A percentile compares a stretch with the other conserved stretches of the same genome.
Evolutionary conservation across 2,113 vertebrate genomes (phyloP).

Genomic region (Planiliza haematocheilus): DNA sequence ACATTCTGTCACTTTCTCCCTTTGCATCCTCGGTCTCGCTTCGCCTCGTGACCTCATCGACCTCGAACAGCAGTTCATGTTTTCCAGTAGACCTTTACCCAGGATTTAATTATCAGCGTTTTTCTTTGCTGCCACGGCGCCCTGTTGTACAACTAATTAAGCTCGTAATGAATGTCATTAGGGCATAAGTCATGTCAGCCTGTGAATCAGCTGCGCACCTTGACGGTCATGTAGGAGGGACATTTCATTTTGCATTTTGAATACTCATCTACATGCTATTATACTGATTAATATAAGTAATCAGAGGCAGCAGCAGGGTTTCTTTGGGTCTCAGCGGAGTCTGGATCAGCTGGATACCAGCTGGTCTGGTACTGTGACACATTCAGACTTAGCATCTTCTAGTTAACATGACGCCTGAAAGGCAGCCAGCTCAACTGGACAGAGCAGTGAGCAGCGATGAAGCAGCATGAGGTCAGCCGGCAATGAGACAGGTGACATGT

Average conservation of each 20-base stretch:
- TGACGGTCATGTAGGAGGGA: neutral
- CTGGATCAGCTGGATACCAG: neutral
- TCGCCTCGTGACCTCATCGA: neutral
- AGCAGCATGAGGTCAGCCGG: neutral
- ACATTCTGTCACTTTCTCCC: constrained; percentile 19
- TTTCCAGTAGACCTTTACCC: constrained; percentile 21
- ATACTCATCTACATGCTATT: too few relatives aligned
- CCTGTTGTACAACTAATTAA: constrained; percentile 51
- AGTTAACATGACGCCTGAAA: too few relatives aligned
- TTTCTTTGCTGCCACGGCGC: neutral
- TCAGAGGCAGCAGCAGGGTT: neutral
- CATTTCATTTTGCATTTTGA: neutral
- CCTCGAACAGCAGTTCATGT: constrained; percentile 8
- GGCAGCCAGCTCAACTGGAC: too few relatives aligned
- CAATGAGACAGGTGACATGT: neutral
- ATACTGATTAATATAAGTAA: too few relatives aligned
- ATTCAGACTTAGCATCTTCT: neutral
- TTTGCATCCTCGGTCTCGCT: neutral
- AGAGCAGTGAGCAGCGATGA: too few relatives aligned
- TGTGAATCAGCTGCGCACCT: constrained; percentile 5
- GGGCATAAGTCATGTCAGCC: constrained; percentile 13
- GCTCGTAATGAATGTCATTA: constrained; percentile 46
- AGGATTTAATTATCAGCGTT: constrained; percentile 38
- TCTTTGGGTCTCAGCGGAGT: neutral
- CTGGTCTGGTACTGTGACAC: neutral